Percentiles rank a stretch among this genome's conserved stretches.
Conservation (phyloP, 2,113 vertebrate genomes). For the Geococcyx californianus region DNA sequence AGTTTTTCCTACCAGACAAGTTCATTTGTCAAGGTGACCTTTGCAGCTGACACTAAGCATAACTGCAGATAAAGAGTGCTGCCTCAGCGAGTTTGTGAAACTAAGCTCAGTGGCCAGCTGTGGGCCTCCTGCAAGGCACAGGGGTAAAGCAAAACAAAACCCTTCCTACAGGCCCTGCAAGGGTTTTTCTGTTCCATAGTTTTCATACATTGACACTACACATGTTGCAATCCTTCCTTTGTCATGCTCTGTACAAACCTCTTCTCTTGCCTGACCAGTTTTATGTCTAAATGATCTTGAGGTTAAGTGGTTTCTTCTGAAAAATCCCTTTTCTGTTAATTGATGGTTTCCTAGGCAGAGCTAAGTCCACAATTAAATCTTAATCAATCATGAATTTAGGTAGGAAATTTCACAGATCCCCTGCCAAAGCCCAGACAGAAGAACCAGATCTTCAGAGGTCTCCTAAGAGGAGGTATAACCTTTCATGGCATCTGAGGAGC, state of each 20-base stretch:
- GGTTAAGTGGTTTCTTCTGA: slow-evolving; percentile 32
- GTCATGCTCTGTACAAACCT: slow-evolving; percentile 8
- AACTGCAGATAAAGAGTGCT: slow-evolving; percentile 2
- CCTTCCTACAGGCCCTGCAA: neutral
- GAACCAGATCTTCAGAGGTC: neutral
- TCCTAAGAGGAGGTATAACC: neutral
- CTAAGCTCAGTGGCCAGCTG: neutral
- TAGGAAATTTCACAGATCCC: neutral
- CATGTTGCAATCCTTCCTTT: slow-evolving; percentile 28
- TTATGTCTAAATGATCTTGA: neutral
- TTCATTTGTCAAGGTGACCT: slow-evolving; percentile 53
- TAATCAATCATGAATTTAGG: neutral
- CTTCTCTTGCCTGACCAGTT: neutral
- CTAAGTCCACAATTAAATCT: neutral
- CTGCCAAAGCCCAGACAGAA: neutral
- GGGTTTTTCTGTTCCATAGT: neutral
- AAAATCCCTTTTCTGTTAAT: neutral
- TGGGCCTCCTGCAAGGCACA: neutral
- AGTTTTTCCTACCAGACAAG: neutral
- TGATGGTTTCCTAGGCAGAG: neutral
- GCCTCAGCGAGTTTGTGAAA: neutral
- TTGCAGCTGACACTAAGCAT: accelerated
- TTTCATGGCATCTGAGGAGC: neutral
- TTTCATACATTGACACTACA: accelerated
- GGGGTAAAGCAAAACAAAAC: neutral